Conservation (phyloP, 2,113 vertebrate species). For the Arvicanthis niloticus region DNA sequence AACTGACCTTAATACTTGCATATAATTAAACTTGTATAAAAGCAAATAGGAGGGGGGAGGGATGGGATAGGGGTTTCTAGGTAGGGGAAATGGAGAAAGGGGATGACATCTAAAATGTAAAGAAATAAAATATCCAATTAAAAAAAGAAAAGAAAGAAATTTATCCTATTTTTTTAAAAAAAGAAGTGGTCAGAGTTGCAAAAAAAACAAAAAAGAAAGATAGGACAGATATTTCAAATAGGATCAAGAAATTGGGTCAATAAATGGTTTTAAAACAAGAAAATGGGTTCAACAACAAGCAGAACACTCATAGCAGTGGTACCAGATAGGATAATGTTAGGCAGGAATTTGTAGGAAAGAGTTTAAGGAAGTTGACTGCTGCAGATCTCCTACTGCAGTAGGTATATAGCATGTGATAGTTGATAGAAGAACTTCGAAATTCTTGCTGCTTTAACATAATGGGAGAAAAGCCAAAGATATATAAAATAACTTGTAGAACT, state of each 20-base stretch:
- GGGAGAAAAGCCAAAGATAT: neutral
- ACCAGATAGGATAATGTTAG: neutral
- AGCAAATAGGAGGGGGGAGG: too few relatives aligned
- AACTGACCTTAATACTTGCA: too few relatives aligned
- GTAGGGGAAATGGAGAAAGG: too few relatives aligned
- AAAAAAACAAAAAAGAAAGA: neutral
- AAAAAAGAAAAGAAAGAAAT: too few relatives aligned
- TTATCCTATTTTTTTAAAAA: too few relatives aligned
- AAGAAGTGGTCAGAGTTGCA: neutral
- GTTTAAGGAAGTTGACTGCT: neutral
- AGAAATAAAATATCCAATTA: too few relatives aligned
- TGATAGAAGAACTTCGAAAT: neutral
- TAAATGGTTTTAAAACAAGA: neutral
- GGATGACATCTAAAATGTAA: too few relatives aligned
- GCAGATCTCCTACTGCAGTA: neutral
- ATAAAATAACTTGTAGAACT: conserved; percentile 54
- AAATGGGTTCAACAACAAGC: neutral
- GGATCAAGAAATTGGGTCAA: neutral
- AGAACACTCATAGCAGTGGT: neutral
- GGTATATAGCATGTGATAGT: neutral
- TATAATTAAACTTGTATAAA: too few relatives aligned
- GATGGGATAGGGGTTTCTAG: too few relatives aligned
- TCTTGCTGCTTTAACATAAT: neutral
- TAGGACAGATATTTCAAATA: neutral
- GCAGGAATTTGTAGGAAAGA: neutral